phyloP scores from a whole-genome alignment of 2,113 vertebrate genomes.

The Pomatostomus ruficeps region DNA sequence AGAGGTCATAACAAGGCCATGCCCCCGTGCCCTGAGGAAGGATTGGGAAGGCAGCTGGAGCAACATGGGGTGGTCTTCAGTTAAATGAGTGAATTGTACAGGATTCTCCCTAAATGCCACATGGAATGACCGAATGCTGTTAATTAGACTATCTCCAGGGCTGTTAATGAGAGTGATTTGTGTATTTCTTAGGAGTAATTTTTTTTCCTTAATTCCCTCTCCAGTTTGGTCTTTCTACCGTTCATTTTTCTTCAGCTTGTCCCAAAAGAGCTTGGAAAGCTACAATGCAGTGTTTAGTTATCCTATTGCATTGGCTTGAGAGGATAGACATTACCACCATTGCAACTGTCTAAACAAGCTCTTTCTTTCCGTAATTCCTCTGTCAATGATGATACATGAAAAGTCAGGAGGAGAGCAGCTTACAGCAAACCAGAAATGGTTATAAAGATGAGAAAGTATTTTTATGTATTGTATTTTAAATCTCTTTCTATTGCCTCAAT shows the following conservation, averaged over 20 bases:
- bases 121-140: not conserved
- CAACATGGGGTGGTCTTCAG: not conserved
- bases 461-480: not conserved
- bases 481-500: not conserved
- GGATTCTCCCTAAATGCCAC: not conserved
- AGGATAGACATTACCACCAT: rapidly evolving
- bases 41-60: not conserved
- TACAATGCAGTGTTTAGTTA: not conserved
- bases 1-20: not conserved
- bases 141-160: not conserved
- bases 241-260: not conserved
- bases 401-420: not conserved
- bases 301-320: not conserved
- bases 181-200: not conserved
- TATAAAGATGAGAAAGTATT: not conserved
- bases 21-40: not conserved
- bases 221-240: not conserved
- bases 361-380: not conserved
- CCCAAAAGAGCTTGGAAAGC: not conserved
- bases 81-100: not conserved
- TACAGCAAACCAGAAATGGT: not conserved
- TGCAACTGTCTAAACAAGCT: not conserved
- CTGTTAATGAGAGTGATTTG: not conserved
- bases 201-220: not conserved
- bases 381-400: not conserved